These are phyloP conservation scores for Drosophila mimetica DNA, from an alignment of 2,888 invertebrate genomes.

Conservation along the genomic window DNA sequence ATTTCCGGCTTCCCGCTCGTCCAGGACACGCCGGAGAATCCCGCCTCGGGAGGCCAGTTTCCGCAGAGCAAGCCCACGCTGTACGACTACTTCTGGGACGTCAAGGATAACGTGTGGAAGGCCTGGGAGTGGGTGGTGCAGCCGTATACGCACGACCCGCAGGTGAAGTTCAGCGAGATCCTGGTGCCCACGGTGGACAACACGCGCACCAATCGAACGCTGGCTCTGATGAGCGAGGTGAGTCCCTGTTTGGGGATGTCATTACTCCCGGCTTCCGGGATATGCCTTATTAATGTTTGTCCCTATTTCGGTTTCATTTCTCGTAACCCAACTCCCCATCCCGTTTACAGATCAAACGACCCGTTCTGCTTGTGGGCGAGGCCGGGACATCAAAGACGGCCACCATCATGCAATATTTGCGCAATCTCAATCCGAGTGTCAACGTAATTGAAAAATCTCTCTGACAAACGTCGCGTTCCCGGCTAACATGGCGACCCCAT, in stretches of 20 bases:
- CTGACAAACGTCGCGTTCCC: slow-evolving; percentile 16
- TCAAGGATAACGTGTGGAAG: slow-evolving; percentile 89
- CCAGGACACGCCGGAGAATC: slow-evolving; percentile 88
- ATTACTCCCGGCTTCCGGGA: slow-evolving; percentile 10
- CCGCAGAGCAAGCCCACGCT: slow-evolving; percentile 90
- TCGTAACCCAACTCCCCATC: neutral
- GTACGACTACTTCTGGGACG: slow-evolving; percentile 93
- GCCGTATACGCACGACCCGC: slow-evolving; percentile 89
- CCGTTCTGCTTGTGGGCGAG: slow-evolving; percentile 94
- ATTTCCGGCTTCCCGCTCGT: slow-evolving; percentile 88
- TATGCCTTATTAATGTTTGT: slow-evolving; percentile 39
- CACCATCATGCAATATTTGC: slow-evolving; percentile 92
- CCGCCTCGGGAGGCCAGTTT: slow-evolving; percentile 89
- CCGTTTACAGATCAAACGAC: slow-evolving; percentile 87
- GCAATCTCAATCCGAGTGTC: slow-evolving; percentile 88
- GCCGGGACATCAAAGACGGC: slow-evolving; percentile 97
- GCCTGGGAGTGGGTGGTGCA: slow-evolving; percentile 94
- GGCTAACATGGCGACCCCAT: slow-evolving; percentile 33
- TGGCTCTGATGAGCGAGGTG: slow-evolving; percentile 91
- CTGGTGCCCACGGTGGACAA: slow-evolving; percentile 96
- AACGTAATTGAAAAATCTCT: slow-evolving; percentile 85
- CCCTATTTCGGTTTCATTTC: slow-evolving; percentile 23
- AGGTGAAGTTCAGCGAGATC: slow-evolving; percentile 91
- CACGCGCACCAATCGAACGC: slow-evolving; percentile 90
- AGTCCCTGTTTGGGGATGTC: slow-evolving; percentile 25